These are phyloP conservation scores for Mus spicilegus DNA, from an alignment of 2,113 vertebrate genomes.

Conservation along the genomic window DNA sequence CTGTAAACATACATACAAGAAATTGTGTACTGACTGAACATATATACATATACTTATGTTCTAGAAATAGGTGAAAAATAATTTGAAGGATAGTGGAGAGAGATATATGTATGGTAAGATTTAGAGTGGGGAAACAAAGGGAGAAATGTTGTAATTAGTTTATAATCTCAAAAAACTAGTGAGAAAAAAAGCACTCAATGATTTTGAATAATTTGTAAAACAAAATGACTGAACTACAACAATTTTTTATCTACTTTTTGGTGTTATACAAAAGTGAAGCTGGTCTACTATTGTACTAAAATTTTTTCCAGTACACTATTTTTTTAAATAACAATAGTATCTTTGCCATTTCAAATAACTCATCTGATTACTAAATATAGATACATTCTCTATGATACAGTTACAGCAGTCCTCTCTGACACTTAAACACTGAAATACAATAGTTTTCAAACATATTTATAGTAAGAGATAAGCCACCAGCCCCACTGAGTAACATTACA, in stretches of 20 bases:
- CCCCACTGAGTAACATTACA: background rate
- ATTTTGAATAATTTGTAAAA: constrained; percentile 59
- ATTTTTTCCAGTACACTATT: background rate
- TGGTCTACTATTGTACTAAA: background rate
- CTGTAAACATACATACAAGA: background rate
- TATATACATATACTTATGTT: background rate
- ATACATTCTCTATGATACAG: constrained; percentile 41
- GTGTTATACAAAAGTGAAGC: background rate
- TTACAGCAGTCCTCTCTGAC: constrained; percentile 22
- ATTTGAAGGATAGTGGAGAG: too few relatives aligned
- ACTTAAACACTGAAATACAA: constrained; percentile 47
- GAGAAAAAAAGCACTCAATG: constrained; percentile 45
- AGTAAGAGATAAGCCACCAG: fast-evolving
- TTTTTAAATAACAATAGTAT: constrained; percentile 66
- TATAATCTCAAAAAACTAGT: background rate
- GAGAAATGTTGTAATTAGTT: background rate
- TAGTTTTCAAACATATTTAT: constrained; percentile 38
- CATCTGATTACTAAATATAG: constrained; percentile 59
- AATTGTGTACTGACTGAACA: background rate
- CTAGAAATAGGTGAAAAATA: too few relatives aligned
- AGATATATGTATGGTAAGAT: too few relatives aligned
- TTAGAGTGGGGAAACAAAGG: fast-evolving
- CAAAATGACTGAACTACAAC: constrained; percentile 63
- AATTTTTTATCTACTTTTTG: constrained; percentile 19
- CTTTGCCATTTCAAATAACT: constrained; percentile 65